Evolutionary conservation across 2,888 invertebrate genomes (phyloP), one percentile per base, ranked within the genome.

Genomic region (Dasypolia templi): DNA sequence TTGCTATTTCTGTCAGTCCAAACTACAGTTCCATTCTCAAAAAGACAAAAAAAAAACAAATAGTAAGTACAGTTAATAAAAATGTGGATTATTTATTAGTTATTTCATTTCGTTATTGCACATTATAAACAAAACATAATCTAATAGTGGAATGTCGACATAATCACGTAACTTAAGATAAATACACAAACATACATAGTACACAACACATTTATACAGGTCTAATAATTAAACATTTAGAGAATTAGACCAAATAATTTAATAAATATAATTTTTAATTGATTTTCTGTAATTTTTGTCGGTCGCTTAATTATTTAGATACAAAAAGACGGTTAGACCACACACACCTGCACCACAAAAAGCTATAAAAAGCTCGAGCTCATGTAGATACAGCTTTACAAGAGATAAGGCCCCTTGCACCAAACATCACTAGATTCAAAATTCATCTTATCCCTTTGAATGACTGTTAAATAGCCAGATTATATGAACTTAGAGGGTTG

Each of bases 111-210:
- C 14, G 62, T 76, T 79, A 84, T 76, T 81, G 79, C 81, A 85
- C 77, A 72, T 62, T 53, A 67, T 46, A 63, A 76, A 72, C 49
- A 55, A 58, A 65, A 72, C 49, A 77, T 64, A 65, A 69, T 70
- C 29, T 77, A 77, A 76, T 65, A 80, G 71, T 81, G 86, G 86
- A 86, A 86, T 86, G 86, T 86, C 77, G 76, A 63, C 64, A 61
- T 75, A 73, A 86, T 86, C 86, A 86, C 86, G 26, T 42, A 51
- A 58, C 68, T 81, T 76, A 78, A 17, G 42, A 76, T 66, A 76
- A 71, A 82, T 66, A 82, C 53, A 67, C 46, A 71, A 56, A 68
- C 73, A 61, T 14, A 72, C 46, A 65, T n/a, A 12, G 5, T 17
- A 69, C 35, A 77, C 72, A 61, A 67, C 56, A 73, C 61, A 71